Percentiles rank a stretch among this genome's conserved stretches.
Evolutionary conservation across 2,888 invertebrate species (phyloP).

Genomic region (Athalia rosae): DNA sequence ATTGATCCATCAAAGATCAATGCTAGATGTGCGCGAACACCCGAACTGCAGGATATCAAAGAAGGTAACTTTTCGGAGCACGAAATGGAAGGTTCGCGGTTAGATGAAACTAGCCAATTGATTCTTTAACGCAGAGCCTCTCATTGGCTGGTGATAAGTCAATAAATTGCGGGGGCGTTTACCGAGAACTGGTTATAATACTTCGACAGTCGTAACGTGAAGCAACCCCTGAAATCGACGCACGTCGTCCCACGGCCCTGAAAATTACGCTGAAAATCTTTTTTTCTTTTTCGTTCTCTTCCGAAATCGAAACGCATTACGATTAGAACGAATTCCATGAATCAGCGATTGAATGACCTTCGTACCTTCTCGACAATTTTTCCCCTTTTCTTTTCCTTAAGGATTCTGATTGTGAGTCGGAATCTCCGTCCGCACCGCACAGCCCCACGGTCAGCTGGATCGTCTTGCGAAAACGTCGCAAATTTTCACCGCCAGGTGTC

Average conservation of each 20-base stretch:
- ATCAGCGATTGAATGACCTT: not conserved
- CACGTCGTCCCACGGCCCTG: slow-evolving; percentile 17
- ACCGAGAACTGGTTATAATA: not conserved
- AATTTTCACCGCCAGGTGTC: no score
- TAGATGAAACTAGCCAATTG: slow-evolving; percentile 39
- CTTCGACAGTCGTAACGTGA: not conserved
- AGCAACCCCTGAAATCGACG: slow-evolving; percentile 25
- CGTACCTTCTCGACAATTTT: no score
- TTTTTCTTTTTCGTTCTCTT: no score
- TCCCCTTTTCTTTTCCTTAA: no score
- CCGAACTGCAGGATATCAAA: slow-evolving; percentile 26
- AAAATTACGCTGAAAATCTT: not conserved
- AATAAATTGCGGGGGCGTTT: slow-evolving; percentile 23
- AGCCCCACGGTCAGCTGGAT: no score
- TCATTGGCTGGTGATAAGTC: slow-evolving; percentile 41
- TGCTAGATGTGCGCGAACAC: slow-evolving; percentile 22
- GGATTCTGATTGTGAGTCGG: no score
- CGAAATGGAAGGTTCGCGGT: not conserved
- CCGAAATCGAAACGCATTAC: not conserved
- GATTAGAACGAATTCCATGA: not conserved
- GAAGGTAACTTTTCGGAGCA: slow-evolving; percentile 29
- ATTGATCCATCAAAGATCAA: slow-evolving; percentile 40
- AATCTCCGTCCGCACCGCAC: no score
- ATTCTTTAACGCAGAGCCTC: slow-evolving; percentile 16
- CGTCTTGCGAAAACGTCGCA: no score